Evolutionary conservation across 2,113 vertebrate genomes (phyloP).

Genomic region (Peucedramus taeniatus): DNA sequence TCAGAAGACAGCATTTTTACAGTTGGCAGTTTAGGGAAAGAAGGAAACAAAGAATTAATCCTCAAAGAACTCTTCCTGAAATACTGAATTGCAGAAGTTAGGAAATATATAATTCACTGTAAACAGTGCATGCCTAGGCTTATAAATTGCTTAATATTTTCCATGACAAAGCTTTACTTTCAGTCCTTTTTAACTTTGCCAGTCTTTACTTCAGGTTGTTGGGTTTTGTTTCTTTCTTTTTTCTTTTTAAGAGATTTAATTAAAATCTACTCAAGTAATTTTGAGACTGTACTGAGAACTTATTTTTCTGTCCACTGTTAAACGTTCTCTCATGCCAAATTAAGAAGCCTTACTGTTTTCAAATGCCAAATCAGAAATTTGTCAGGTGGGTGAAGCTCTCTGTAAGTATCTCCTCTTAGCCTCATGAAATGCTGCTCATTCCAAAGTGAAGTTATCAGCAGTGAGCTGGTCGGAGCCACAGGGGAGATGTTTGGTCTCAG

Average conservation of each 20-base stretch:
- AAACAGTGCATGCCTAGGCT: background rate
- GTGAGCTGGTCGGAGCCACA: background rate
- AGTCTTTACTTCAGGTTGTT: background rate
- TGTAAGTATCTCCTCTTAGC: background rate
- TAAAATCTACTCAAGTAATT: background rate
- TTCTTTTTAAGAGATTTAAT: background rate
- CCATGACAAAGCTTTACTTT: background rate
- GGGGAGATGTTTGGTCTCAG: background rate
- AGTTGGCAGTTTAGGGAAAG: background rate
- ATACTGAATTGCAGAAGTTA: background rate
- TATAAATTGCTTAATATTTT: background rate
- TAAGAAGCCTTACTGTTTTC: background rate
- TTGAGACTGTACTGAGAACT: background rate
- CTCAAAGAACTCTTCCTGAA: background rate
- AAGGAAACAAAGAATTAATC: background rate
- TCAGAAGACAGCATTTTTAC: background rate
- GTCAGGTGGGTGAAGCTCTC: background rate
- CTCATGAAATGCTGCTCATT: fast-evolving
- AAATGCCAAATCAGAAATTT: background rate
- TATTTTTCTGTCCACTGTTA: background rate
- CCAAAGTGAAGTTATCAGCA: background rate
- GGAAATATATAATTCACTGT: background rate
- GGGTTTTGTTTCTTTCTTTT: background rate
- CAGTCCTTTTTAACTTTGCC: background rate
- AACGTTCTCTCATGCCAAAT: background rate